phyloP scores from a whole-genome alignment of 2,797 vertebrate genomes.

The Sebastes minor region DNA sequence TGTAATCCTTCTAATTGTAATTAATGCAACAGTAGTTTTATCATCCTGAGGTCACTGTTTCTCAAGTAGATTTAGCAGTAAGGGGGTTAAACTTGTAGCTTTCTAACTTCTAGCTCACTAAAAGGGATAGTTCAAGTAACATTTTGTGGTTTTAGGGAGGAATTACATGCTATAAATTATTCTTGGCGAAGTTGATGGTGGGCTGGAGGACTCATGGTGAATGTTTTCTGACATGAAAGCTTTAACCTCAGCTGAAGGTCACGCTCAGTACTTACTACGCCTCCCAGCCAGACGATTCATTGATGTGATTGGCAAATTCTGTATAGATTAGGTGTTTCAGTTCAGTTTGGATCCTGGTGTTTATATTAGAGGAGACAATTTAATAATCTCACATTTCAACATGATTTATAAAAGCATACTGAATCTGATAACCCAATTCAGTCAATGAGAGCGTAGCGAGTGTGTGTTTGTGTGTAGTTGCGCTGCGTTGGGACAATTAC shows the following conservation, averaged over 20 bases:
- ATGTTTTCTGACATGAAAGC: not conserved
- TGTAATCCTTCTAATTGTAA: not conserved
- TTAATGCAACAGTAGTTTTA: not conserved
- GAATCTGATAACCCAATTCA: not conserved
- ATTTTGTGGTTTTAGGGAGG: not conserved
- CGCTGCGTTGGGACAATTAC: constrained; percentile 53
- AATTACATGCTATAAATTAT: not conserved
- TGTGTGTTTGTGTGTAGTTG: constrained; percentile 37
- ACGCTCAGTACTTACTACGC: not conserved
- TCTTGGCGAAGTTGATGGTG: not conserved
- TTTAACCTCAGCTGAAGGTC: not conserved
- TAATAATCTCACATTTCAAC: not conserved
- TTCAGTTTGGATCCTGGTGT: not conserved
- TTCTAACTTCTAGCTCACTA: not conserved
- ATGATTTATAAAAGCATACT: not conserved
- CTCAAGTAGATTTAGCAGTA: not conserved
- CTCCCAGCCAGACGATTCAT: not conserved
- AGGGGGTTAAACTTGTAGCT: not conserved
- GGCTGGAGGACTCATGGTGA: not conserved
- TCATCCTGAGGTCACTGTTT: not conserved
- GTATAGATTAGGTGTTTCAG: not conserved
- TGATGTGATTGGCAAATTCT: not conserved
- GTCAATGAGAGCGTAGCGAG: not conserved
- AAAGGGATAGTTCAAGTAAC: not conserved
- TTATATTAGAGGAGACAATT: not conserved